Evolutionary conservation across 2,113 vertebrate species (phyloP).

Genomic region (Passer montanus): DNA sequence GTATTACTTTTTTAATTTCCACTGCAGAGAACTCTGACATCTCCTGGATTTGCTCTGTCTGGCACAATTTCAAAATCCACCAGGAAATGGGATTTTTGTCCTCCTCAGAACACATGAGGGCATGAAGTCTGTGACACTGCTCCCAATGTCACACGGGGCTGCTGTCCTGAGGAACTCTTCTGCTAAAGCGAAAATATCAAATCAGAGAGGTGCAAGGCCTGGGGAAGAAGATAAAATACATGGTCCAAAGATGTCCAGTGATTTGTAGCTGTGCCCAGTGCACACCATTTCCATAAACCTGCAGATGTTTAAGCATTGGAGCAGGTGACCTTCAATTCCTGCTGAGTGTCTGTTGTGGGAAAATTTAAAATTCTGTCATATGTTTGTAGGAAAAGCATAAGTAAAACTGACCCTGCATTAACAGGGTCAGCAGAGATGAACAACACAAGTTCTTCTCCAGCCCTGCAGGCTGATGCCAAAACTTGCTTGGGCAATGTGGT

Average conservation of each 20-base stretch:
- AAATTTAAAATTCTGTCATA: background rate
- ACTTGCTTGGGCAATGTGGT: background rate
- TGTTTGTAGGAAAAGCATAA: background rate
- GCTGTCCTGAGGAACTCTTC: background rate
- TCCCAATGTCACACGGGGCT: background rate
- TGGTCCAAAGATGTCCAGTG: background rate
- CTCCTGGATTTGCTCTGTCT: background rate
- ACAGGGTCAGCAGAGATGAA: background rate
- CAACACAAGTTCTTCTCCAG: background rate
- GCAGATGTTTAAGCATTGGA: background rate
- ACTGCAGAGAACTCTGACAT: conserved; percentile 4
- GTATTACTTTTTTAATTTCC: background rate
- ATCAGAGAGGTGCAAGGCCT: background rate
- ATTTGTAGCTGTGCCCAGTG: background rate
- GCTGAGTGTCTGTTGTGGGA: background rate
- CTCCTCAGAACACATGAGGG: background rate
- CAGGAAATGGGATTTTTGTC: background rate
- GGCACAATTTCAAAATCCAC: background rate
- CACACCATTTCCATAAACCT: background rate
- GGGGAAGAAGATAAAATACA: background rate
- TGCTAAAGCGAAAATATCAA: background rate
- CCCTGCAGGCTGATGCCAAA: background rate
- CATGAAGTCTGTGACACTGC: background rate
- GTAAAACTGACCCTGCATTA: background rate
- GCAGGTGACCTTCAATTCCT: background rate